A percentile compares a stretch with the other conserved stretches of the same genome.
phyloP scores from a whole-genome alignment of 2,113 vertebrate species.

The Zingel zingel region DNA sequence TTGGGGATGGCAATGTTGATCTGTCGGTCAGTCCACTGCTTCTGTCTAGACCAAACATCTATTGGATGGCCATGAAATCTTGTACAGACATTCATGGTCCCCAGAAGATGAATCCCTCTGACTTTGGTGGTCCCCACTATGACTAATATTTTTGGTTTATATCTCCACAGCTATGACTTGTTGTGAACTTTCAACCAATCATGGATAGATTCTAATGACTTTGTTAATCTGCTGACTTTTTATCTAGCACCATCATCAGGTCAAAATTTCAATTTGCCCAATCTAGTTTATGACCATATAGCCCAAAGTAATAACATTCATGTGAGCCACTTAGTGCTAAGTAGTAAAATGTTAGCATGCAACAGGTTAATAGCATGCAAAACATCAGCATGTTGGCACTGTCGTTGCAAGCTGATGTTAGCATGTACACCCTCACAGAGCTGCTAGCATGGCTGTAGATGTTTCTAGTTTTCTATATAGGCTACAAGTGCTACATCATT shows the following conservation, averaged over 20 bases:
- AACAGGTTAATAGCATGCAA: background rate
- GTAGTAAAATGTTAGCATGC: background rate
- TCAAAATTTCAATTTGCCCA: too few species aligned
- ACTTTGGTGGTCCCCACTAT: background rate
- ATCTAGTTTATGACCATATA: background rate
- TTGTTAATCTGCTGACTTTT: too few species aligned
- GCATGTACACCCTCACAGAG: background rate
- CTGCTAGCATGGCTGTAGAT: background rate
- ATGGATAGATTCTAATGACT: too few species aligned
- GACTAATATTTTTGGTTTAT: background rate
- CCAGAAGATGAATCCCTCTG: background rate
- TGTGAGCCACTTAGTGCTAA: background rate
- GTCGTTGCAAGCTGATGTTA: background rate
- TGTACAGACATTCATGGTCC: background rate
- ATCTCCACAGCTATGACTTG: too few species aligned
- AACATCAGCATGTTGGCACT: background rate
- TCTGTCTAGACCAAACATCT: background rate
- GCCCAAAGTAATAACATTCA: background rate
- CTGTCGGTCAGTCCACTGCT: background rate
- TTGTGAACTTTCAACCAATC: too few species aligned
- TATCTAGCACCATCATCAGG: too few species aligned
- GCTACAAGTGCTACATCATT: background rate
- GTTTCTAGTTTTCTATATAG: background rate
- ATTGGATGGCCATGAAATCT: background rate
- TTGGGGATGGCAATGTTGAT: background rate